Conservation (phyloP, 2,797 vertebrate species). For the Myiothlypis coronata region DNA sequence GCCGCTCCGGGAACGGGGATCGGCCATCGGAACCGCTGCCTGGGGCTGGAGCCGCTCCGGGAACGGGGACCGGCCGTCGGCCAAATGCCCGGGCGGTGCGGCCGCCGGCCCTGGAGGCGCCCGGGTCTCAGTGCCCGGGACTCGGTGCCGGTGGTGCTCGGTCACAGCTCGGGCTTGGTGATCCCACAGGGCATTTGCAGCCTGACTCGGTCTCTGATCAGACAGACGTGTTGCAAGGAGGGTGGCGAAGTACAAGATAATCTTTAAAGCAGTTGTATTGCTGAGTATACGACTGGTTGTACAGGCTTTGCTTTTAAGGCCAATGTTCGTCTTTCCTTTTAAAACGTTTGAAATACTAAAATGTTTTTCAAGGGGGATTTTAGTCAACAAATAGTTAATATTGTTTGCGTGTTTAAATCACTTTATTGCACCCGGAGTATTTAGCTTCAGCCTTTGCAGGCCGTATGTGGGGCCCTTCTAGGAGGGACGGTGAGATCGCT, state of each 20-base stretch:
- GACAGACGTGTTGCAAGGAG: neutral
- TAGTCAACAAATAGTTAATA: neutral
- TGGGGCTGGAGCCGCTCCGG: too few relatives aligned
- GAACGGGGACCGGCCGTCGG: fast-evolving
- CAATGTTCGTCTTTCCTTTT: fast-evolving
- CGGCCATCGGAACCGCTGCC: too few relatives aligned
- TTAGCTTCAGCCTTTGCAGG: neutral
- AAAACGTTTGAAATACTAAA: neutral
- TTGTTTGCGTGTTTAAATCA: neutral
- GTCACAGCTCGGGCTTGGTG: fast-evolving
- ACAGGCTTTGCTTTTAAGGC: neutral
- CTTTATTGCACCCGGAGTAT: neutral
- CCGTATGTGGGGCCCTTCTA: fast-evolving
- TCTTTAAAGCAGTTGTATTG: fast-evolving
- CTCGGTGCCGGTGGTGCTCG: fast-evolving
- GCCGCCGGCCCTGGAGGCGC: neutral
- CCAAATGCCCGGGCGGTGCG: neutral
- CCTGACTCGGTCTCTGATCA: fast-evolving
- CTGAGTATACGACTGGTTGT: neutral
- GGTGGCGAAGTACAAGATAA: neutral
- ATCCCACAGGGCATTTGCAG: too few relatives aligned
- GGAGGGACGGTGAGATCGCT: neutral
- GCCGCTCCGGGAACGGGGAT: too few relatives aligned
- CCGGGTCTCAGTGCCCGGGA: fast-evolving
- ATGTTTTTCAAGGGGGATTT: fast-evolving